phyloP scores from a whole-genome alignment of 2,113 vertebrate genomes.

The Mustela nigripes region DNA sequence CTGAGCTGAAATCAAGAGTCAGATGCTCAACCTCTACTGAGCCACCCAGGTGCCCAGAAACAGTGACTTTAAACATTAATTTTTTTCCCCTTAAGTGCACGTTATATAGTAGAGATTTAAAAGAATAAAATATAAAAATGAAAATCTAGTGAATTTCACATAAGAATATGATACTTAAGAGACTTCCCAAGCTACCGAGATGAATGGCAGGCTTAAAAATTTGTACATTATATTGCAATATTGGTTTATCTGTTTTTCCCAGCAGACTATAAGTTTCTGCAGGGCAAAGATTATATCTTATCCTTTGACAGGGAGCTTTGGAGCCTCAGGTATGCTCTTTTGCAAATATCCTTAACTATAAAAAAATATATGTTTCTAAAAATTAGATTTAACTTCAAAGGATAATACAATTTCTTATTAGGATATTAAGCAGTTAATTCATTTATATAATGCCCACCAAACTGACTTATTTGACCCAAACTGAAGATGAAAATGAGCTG shows the following conservation, averaged over 20 bases:
- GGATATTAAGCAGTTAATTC: background rate
- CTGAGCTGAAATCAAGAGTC: background rate
- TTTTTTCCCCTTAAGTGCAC: background rate
- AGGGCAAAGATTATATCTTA: background rate
- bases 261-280: background rate
- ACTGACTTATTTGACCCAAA: background rate
- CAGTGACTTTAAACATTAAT: background rate
- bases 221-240: background rate
- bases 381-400: background rate
- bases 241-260: background rate
- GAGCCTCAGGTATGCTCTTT: background rate
- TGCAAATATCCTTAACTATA: background rate
- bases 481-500: background rate
- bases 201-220: background rate
- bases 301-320: background rate
- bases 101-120: background rate
- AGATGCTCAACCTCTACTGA: background rate
- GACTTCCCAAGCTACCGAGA: background rate
- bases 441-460: background rate
- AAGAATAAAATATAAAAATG: background rate
- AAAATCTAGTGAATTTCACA: background rate
- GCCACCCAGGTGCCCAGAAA: background rate
- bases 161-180: background rate
- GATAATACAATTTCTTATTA: background rate
- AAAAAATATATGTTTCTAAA: constrained; percentile 32